Evolutionary conservation across 2,797 vertebrate genomes (phyloP), one percentile per base, ranked within the genome.

Genomic region (Ctenochaetus hawaiiensis): DNA sequence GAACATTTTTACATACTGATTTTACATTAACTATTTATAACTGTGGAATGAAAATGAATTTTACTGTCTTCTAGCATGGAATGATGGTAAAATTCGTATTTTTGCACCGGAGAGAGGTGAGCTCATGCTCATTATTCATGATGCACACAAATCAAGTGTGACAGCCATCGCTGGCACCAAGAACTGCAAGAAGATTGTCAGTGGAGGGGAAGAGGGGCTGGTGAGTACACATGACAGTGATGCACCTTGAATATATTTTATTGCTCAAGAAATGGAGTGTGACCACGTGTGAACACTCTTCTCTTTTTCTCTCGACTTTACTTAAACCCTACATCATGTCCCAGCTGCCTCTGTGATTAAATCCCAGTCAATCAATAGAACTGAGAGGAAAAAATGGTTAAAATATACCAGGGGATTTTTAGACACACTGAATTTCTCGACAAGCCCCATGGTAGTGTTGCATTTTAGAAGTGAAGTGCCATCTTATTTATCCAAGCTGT

Each of bases 161-260:
- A 97, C 96, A 0, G 96, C 97, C 47, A 92, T 97, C 0, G 92
- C 95, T 2, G 90, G 95, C 59, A 96, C 96, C 75, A 94, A 86
- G 2, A 94, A 96, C 92, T 96, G 96, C 58, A 96, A 89, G 75
- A 95, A 92, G 80, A 93, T 98, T 48, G 48, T 97, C 80, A 98
- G 96, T 22, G 98, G 97, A 41, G 97, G 97, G 17, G 96, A 94
- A 52, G 96, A 97, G 68, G 98, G 97, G 57, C 95, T 97, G 97
- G 97, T 97, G 7, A 80, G 91, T 62, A 8, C 18, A 69, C n/a
- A 41, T 51, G 5, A 72, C 16, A 7, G 1, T 11, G 47, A 34
- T 22, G 9, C 39, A 39, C 39, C 26, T 30, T 26, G 4, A 26
- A 26, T 26, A 26, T 26, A 26, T 26, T 26, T 30, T 30, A 30